Evolutionary conservation across 2,113 vertebrate species (phyloP).

Genomic region (Irena cyanogastra): DNA sequence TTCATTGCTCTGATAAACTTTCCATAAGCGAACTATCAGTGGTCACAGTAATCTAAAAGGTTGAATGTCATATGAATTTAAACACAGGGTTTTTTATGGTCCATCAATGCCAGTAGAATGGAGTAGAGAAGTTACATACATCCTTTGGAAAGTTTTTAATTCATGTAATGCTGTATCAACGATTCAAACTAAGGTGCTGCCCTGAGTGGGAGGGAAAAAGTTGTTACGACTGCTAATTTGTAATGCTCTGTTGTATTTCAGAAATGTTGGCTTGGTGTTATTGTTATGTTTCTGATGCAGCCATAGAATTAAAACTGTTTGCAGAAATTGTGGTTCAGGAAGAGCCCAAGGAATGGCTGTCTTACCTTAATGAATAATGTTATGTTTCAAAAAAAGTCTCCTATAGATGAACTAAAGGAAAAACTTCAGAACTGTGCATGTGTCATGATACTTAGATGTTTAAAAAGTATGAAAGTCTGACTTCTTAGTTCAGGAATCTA

Average conservation of each 20-base stretch:
- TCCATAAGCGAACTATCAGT: background rate
- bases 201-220: background rate
- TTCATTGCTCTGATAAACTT: background rate
- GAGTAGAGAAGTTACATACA: too few species aligned
- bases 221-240: background rate
- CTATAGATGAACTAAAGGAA: background rate
- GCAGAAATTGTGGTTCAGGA: background rate
- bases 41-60: background rate
- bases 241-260: background rate
- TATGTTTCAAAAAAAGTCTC: background rate
- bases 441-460: background rate
- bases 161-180: background rate
- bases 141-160: background rate
- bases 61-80: background rate
- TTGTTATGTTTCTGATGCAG: background rate
- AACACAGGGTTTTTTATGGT: accelerated
- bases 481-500: background rate
- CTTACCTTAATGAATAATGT: background rate
- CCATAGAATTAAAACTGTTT: background rate
- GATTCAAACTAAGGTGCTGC: background rate
- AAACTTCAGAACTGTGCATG: background rate
- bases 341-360: background rate
- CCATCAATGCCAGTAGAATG: background rate
- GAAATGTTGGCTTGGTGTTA: background rate
- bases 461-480: background rate